Evolutionary conservation across 2,888 invertebrate species (phyloP).

Genomic region (Opisthograptis luteolata): DNA sequence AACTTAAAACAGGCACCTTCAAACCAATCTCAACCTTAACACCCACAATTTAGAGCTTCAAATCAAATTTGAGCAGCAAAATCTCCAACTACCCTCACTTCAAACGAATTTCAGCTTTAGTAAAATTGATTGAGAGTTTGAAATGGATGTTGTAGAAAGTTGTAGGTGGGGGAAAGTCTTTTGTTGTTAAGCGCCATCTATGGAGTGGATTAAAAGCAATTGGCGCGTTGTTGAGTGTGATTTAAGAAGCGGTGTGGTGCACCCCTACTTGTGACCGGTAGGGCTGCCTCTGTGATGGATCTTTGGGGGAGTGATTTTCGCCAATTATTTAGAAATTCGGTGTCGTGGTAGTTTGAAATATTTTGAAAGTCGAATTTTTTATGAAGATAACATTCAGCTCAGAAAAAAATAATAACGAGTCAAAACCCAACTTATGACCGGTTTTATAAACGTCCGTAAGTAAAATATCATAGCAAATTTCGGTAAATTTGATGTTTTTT

Average conservation of each 20-base stretch:
- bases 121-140: conserved; percentile 2
- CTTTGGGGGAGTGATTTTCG: conserved; percentile 10
- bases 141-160: conserved; percentile 10
- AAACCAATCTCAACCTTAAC: neutral
- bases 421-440: no score
- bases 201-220: conserved; percentile 78
- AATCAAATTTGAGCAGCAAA: neutral
- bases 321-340: no score
- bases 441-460: no score
- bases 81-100: neutral
- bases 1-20: conserved; percentile 44
- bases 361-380: no score
- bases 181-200: conserved; percentile 65
- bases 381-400: no score
- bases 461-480: no score
- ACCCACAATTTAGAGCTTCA: neutral
- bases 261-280: conserved; percentile 37
- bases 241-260: conserved; percentile 51
- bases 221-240: conserved; percentile 67
- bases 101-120: conserved; percentile 9
- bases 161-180: conserved; percentile 47
- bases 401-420: no score
- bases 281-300: conserved; percentile 27
- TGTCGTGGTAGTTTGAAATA: no score
- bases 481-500: no score